A percentile compares a stretch with the other conserved stretches of the same genome.
Conservation (phyloP, 2,797 vertebrate species). For the Smutsia temminckii region DNA sequence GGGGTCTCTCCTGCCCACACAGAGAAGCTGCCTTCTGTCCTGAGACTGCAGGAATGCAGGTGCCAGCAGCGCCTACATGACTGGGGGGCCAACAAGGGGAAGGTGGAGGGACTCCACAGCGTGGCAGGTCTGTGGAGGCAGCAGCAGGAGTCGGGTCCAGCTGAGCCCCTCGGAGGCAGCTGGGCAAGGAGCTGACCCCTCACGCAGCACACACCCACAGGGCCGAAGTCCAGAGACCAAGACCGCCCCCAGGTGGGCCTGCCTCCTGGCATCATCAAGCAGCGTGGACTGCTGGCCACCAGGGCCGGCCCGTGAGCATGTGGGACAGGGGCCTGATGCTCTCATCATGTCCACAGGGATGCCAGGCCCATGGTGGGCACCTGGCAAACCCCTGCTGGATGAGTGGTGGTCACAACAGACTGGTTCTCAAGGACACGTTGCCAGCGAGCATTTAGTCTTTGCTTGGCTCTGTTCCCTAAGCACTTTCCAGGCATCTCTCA, state of each 20-base stretch:
- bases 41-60: not conserved
- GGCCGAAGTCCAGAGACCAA: no score
- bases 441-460: rapidly evolving
- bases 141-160: no score
- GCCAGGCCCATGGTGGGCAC: rapidly evolving
- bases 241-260: not conserved
- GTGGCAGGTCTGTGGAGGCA: no score
- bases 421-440: not conserved
- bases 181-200: rapidly evolving
- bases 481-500: no score
- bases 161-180: no score
- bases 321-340: rapidly evolving
- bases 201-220: rapidly evolving
- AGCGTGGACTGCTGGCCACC: rapidly evolving
- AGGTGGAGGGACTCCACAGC: no score
- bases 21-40: not conserved
- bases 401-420: not conserved
- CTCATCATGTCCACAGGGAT: not conserved
- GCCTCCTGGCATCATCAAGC: rapidly evolving
- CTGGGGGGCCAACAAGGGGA: not conserved
- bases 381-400: rapidly evolving
- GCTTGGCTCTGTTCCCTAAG: not conserved
- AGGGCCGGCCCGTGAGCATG: rapidly evolving
- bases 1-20: no score
- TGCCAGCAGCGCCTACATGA: no score